A percentile compares a stretch with the other conserved stretches of the same genome.
Conservation (phyloP, 2,113 vertebrate genomes). For the Entosphenus tridentatus region DNA sequence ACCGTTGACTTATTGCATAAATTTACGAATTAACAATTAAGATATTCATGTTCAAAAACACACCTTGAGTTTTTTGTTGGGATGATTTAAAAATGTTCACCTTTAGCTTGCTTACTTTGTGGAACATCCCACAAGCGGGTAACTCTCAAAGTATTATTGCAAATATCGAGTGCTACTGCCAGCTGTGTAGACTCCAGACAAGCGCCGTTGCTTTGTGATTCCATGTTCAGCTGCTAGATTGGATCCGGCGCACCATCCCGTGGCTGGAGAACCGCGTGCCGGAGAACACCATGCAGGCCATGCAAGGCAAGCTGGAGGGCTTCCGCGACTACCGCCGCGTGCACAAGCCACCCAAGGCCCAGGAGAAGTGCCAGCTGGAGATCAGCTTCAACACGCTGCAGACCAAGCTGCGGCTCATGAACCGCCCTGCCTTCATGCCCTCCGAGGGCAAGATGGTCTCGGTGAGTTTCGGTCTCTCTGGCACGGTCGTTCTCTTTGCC, state of each 20-base stretch:
- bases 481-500: no score
- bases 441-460: constrained; percentile 95
- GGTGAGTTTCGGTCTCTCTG: constrained; percentile 24
- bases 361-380: constrained; percentile 96
- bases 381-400: constrained; percentile 98
- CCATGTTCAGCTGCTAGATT: constrained; percentile 31
- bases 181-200: no score
- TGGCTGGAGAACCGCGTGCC: constrained; percentile 47
- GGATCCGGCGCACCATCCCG: constrained; percentile 44
- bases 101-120: no score
- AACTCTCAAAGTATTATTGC: no score
- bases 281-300: constrained; percentile 76
- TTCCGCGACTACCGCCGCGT: constrained; percentile 79
- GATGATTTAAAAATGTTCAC: no score
- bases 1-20: no score
- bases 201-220: no score
- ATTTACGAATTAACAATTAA: no score
- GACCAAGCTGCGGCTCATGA: constrained; percentile 92
- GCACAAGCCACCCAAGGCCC: constrained; percentile 92
- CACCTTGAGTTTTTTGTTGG: no score
- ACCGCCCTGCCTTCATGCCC: constrained; percentile 92
- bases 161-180: no score
- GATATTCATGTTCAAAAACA: no score
- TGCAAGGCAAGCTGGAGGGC: constrained; percentile 98
- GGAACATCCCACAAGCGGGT: no score